Base-by-base conservation (phyloP, 2,888 invertebrate genomes). In the Augochlorella aurata region DNA sequence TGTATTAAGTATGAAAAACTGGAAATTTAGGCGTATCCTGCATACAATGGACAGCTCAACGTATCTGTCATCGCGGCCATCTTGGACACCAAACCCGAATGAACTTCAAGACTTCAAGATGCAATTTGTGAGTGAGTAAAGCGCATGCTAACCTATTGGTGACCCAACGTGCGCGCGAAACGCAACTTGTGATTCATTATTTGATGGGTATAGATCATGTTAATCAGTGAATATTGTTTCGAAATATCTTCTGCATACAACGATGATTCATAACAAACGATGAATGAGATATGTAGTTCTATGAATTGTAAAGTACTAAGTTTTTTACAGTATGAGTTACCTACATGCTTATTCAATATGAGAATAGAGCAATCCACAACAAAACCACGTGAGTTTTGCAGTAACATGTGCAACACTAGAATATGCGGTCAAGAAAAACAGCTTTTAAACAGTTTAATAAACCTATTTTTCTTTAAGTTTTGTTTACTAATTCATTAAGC, bases 1-100 rank as follows among this genome's bases (percentile, higher is more conserved):
- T 76, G 18, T 63, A 58, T 65, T 50, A 61, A 66, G 61, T 65
- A 45, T 54, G 66, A 52, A 67, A 70, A 68, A 69, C 61, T 76
- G 72, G 74, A 85, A 79, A 86, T 88, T 90, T 90, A 90, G 91
- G 91, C 90, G 90, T 90, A 90, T 90, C 91, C 92, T 90, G 90
- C 88, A 86, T 87, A 83, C 82, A 84, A 88, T 89, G 91, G 91
- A 91, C 91, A 92, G 90, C 77, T 87, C 85, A 84, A 70, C 79
- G 79, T 82, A 81, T 81, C 82, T 86, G 88, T 88, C 88, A 86
- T 82, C 75, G 84, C 84, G 79, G 87, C 88, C 88, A 88, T 88
- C 79, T 88, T 88, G 87, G 72, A 80, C 79, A 76, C 58, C 54
- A 63, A 71, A 74, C 80, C 79, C 79, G 74, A 77, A 61, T 75